phyloP scores from a whole-genome alignment of 92 coral and sea anemone genomes.

The Parazoanthus darwini region DNA sequence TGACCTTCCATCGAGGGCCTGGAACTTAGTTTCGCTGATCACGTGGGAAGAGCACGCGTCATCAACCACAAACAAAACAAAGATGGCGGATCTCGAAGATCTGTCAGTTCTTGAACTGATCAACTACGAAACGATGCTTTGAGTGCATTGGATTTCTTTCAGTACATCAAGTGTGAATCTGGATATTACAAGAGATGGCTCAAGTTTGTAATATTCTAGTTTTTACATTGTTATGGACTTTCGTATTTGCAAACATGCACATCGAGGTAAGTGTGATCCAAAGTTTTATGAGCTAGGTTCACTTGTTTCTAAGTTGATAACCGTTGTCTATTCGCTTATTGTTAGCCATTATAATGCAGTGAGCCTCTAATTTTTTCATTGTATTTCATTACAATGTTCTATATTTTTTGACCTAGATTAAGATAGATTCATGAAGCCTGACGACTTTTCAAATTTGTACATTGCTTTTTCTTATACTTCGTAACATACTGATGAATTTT shows the following conservation, averaged over 20 bases:
- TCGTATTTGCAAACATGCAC: conserved; percentile 15
- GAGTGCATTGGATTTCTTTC: neutral
- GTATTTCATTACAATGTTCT: neutral
- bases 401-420: neutral
- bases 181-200: conserved; percentile 8
- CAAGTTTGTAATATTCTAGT: neutral
- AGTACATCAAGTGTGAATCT: neutral
- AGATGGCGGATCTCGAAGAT: conserved; percentile 16
- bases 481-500: too few relatives aligned
- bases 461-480: too few relatives aligned
- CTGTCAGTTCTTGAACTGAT: conserved; percentile 16
- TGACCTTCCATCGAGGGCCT: neutral
- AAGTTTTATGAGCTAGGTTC: neutral
- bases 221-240: neutral
- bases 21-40: neutral
- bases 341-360: neutral
- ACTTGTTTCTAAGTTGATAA: too few relatives aligned
- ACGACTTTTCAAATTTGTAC: neutral
- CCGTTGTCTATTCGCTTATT: neutral
- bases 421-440: neutral
- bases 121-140: neutral
- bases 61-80: neutral
- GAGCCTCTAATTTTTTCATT: neutral
- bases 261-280: neutral
- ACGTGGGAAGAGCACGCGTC: conserved; percentile 20